phyloP scores from a whole-genome alignment of 2,888 invertebrate genomes.

The Cosmia pyralina region DNA sequence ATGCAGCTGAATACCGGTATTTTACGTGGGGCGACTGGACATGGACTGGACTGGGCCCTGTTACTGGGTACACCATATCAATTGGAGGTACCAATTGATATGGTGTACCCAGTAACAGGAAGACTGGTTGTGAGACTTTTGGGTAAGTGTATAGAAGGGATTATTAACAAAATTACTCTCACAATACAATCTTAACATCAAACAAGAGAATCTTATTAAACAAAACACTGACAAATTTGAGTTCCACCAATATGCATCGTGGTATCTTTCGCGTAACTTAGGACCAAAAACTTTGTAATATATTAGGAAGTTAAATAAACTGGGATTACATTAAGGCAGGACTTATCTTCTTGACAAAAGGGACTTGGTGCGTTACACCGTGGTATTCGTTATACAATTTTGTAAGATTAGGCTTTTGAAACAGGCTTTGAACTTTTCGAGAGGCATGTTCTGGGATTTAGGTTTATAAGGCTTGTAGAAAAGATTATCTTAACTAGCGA shows the following conservation, averaged over 20 bases:
- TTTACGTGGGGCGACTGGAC: neutral
- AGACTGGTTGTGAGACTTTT: neutral
- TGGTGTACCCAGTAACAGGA: no score
- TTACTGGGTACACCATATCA: no score
- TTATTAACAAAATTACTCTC: neutral
- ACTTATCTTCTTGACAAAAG: slow-evolving; percentile 51
- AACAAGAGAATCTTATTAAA: slow-evolving; percentile 25
- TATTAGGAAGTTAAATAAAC: slow-evolving; percentile 57
- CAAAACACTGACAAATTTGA: slow-evolving; percentile 31
- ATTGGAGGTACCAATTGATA: no score
- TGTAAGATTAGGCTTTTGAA: slow-evolving; percentile 53
- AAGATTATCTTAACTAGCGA: neutral
- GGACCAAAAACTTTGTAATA: slow-evolving; percentile 46
- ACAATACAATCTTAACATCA: neutral
- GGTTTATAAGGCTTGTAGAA: slow-evolving; percentile 14
- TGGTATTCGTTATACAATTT: slow-evolving; percentile 57
- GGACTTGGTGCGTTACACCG: slow-evolving; percentile 39
- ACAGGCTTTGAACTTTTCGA: slow-evolving; percentile 30
- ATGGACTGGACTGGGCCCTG: neutral
- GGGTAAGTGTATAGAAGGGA: neutral
- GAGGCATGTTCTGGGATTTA: slow-evolving; percentile 20
- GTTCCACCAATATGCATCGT: slow-evolving; percentile 43
- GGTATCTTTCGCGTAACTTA: slow-evolving; percentile 38
- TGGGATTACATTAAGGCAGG: slow-evolving; percentile 51
- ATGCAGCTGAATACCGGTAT: neutral